phyloP scores from a whole-genome alignment of 2,888 invertebrate species.

The Trissolcus brochymenae region DNA sequence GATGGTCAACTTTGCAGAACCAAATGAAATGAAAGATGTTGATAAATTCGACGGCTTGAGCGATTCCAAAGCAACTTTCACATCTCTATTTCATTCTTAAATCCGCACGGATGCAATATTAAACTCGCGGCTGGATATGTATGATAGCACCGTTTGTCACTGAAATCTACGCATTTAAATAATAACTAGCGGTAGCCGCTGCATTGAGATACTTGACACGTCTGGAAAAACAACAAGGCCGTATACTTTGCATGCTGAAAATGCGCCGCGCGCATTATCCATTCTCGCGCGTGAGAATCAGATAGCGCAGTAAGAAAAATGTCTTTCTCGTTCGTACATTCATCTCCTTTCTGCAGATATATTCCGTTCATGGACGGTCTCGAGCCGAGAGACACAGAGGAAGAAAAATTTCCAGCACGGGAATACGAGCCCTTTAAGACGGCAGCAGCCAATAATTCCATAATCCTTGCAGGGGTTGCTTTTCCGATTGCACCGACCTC shows the following conservation, averaged over 20 bases:
- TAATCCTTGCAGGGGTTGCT: slow-evolving; percentile 49
- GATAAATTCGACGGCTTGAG: not conserved
- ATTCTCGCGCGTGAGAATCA: slow-evolving; percentile 55
- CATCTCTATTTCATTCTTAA: not conserved
- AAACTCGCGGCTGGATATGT: not conserved
- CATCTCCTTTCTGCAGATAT: slow-evolving; percentile 49
- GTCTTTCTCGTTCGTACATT: slow-evolving; percentile 51
- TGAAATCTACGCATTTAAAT: slow-evolving; percentile 39
- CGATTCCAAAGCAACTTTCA: not conserved
- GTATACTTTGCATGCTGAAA: slow-evolving; percentile 47
- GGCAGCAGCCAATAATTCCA: slow-evolving; percentile 5
- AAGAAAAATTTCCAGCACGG: slow-evolving; percentile 49
- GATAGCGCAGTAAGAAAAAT: slow-evolving; percentile 50
- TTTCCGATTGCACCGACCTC: slow-evolving; percentile 64
- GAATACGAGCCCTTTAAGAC: slow-evolving; percentile 19
- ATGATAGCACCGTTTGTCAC: slow-evolving; percentile 1
- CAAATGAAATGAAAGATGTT: not conserved
- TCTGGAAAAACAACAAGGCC: slow-evolving; percentile 46
- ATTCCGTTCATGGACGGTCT: slow-evolving; percentile 44
- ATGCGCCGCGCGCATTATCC: slow-evolving; percentile 47
- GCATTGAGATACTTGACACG: slow-evolving; percentile 50
- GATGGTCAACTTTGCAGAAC: not conserved
- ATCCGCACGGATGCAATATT: too few relatives aligned
- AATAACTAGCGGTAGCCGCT: slow-evolving; percentile 25
- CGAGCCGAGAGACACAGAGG: slow-evolving; percentile 33